Base-by-base conservation (phyloP, 2,113 vertebrate genomes). In the Hystrix brachyura region DNA sequence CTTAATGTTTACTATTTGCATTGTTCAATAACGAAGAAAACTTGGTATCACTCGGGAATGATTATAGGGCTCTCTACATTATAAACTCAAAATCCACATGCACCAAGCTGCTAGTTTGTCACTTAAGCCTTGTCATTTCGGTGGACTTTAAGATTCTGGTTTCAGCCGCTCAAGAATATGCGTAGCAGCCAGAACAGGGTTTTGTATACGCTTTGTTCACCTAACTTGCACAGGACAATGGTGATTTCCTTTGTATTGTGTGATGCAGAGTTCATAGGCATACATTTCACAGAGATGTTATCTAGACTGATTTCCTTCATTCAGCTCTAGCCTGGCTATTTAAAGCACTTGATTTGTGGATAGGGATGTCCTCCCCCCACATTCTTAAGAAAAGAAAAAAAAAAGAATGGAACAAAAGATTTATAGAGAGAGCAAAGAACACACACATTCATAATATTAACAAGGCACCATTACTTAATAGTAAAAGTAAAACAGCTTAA, bases 401-500 rank as follows among this genome's bases (percentile, higher is more conserved):
- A 60, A 86, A 90, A 46, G 65, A 98, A 95, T 80, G 43, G 82
- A 93, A 95, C 90, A 97, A 96, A 84, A 95, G 92, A 92, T 92
- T 96, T 92, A 94, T 90, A 96, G 92, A 97, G 69, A 94, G 64
- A 96, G 81, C 93, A 96, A 92, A 97, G 85, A 93, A 93, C 86
- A 93, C 62, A 91, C 18, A 1, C 69, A 96, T 97, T 92, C 27
- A 62, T 17, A 94, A 95, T 95, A 97, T 96, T 97, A 97, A 97
- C 90, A 87, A 95, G 98, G 89, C 93, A 88, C 88, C 92, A 96
- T 97, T 98, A 97, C 90, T 93, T 96, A 93, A 96, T 89, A 98
- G 98, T 97, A 96, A 96, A 95, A 96, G 93, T 97, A 72, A 82
- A 98, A 97, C 89, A 96, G 94, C 94, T 98, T 97, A 94, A 97